Base-by-base conservation (phyloP, 2,113 vertebrate genomes). In the Progne subis region DNA sequence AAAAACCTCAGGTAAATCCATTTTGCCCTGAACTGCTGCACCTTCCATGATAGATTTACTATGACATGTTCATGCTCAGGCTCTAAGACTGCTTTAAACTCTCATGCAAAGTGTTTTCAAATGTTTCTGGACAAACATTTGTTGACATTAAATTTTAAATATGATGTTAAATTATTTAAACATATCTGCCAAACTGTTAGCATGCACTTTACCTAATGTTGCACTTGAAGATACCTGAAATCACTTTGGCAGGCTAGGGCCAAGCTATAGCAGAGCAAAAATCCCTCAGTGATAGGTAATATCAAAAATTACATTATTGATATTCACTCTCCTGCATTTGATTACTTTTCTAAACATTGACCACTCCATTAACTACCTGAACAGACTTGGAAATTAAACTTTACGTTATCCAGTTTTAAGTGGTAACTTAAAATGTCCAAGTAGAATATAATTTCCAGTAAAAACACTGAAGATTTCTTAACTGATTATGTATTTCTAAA, bases 111-210 rank as follows among this genome's bases (percentile, higher is more conserved):
- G 25, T 76, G 65, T 82, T 95, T 91, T 91, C 37, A 79, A 79
- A 71, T 92, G 44, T 72, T 64, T 53, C 59, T 91, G 57, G 50
- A 57, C 55, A 89, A 94, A 91, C 37, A 91, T 86, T 88, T 88
- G 50, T 81, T 75, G 31, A 79, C 61, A 89, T 92, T 24, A 91
- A 92, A 77, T 90, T 90, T 95, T 95, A 82, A 92, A 82, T 47
- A 72, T 5, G 4, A 41, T 84, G 18, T 26, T 95, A 44, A 90
- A 93, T 95, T 67, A 86, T 90, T 95, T 74, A 95, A 88, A 69
- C 32, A 28, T 34, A 55, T 57, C 32, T 79, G 29, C 14, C 68
- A 76, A 82, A 82, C 14, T 70, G 43, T 92, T 82, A 57, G 13
- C 14, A 13, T 71, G 34, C 26, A 34, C 32, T 76, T 85, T 67